Evolutionary conservation across 2,797 vertebrate species (phyloP).

Genomic region (Pampus argenteus): DNA sequence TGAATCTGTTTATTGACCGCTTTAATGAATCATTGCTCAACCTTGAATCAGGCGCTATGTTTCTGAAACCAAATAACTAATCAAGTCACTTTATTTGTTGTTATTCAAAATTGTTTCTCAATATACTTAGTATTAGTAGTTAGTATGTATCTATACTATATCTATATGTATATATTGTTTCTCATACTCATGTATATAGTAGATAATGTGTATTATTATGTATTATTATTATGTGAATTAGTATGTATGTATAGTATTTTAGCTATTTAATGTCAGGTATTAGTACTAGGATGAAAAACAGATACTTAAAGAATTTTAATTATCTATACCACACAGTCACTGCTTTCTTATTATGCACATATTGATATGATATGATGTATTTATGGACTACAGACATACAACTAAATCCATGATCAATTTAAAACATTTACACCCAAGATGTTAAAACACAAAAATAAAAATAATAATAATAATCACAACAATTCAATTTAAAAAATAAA

Average conservation of each 20-base stretch:
- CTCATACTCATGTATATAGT: neutral
- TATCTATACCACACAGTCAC: neutral
- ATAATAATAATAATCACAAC: neutral
- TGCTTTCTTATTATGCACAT: neutral
- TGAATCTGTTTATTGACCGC: neutral
- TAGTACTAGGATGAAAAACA: neutral
- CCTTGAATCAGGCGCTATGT: neutral
- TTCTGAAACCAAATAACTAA: neutral
- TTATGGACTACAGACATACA: too few species aligned
- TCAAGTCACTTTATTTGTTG: neutral
- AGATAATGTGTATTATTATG: neutral
- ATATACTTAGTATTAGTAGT: neutral
- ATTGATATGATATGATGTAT: too few species aligned
- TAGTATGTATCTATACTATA: neutral
- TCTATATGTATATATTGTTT: neutral
- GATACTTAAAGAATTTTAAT: neutral
- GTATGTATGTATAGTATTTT: too few species aligned
- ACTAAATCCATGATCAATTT: too few species aligned
- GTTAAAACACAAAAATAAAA: neutral
- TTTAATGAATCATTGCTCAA: neutral
- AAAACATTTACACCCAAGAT: too few species aligned
- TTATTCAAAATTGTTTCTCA: neutral
- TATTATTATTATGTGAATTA: too few species aligned
- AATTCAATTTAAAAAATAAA: neutral
- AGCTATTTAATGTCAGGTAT: too few species aligned